Percentiles rank a stretch among this genome's conserved stretches.
Evolutionary conservation across 1,140 invertebrate species (phyloP).

Genomic region (Hyposmocoma kahamanoa): DNA sequence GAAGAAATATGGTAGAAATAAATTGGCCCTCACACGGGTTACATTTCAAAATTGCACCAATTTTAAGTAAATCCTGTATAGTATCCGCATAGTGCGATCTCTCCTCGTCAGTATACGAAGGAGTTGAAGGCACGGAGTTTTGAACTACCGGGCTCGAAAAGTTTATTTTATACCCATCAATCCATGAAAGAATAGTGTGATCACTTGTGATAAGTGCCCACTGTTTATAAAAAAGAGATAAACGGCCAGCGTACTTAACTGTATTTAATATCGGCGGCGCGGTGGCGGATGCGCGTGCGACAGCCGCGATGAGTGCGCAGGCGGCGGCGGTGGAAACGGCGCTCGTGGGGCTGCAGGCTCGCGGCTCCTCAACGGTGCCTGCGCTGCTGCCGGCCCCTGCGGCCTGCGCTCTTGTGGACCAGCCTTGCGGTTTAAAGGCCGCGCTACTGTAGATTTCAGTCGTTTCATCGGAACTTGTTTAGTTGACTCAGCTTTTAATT

Average conservation of each 20-base stretch:
- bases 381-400: neutral
- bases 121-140: neutral
- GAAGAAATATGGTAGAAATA: conserved; percentile 18
- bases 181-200: conserved; percentile 12
- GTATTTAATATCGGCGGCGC: neutral
- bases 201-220: conserved; percentile 11
- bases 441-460: neutral
- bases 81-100: neutral
- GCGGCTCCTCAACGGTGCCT: neutral
- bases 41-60: conserved; percentile 18
- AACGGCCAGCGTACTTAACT: conserved; percentile 12
- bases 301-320: neutral
- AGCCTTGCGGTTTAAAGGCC: conserved; percentile 3
- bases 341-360: conserved; percentile 3
- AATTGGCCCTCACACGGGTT: conserved; percentile 12
- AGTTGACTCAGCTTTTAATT: neutral
- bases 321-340: neutral
- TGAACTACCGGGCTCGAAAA: conserved; percentile 15
- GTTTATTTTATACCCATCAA: conserved; percentile 16
- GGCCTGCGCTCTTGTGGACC: neutral
- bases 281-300: neutral
- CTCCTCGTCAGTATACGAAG: neutral
- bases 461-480: neutral
- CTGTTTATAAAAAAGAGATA: conserved; percentile 5
- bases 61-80: conserved; percentile 12